Evolutionary conservation across 2,113 vertebrate genomes (phyloP).

Genomic region (Anoplopoma fimbria): DNA sequence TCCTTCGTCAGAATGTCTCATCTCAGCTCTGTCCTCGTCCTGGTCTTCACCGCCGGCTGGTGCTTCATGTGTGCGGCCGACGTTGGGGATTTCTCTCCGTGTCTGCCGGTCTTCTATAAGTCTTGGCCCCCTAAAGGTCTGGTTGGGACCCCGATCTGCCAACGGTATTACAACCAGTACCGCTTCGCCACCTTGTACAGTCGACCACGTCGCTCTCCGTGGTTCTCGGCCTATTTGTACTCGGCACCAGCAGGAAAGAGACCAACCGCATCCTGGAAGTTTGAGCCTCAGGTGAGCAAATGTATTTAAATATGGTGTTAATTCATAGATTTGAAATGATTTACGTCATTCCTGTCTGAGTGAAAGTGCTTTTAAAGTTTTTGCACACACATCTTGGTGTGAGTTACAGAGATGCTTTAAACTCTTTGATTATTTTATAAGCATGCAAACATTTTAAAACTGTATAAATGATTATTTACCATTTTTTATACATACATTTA

Average conservation of each 20-base stretch:
- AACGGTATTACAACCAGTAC: conserved; percentile 68
- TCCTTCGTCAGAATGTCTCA: conserved; percentile 1
- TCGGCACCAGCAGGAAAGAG: conserved; percentile 62
- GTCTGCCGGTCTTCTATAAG: conserved; percentile 73
- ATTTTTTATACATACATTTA: too few relatives aligned
- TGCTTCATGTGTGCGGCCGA: conserved; percentile 38
- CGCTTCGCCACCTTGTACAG: conserved; percentile 80
- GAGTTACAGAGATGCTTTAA: neutral
- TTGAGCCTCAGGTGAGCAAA: conserved; percentile 79
- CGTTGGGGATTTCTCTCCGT: conserved; percentile 74
- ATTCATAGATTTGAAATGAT: neutral
- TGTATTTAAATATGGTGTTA: too few relatives aligned
- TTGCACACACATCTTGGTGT: too few relatives aligned
- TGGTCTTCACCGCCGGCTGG: conserved; percentile 14
- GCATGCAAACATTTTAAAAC: too few relatives aligned
- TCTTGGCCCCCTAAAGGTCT: conserved; percentile 76
- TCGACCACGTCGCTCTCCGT: conserved; percentile 67
- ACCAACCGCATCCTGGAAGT: conserved; percentile 73
- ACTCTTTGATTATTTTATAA: neutral
- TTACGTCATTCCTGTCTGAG: too few relatives aligned
- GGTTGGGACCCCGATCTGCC: conserved; percentile 74
- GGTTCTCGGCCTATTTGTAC: conserved; percentile 79
- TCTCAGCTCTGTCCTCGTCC: neutral
- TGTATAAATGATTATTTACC: too few relatives aligned
- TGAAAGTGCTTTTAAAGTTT: too few relatives aligned